Base-by-base conservation (phyloP, 2,797 vertebrate species). In the Pseudotriccus pelzelni region DNA sequence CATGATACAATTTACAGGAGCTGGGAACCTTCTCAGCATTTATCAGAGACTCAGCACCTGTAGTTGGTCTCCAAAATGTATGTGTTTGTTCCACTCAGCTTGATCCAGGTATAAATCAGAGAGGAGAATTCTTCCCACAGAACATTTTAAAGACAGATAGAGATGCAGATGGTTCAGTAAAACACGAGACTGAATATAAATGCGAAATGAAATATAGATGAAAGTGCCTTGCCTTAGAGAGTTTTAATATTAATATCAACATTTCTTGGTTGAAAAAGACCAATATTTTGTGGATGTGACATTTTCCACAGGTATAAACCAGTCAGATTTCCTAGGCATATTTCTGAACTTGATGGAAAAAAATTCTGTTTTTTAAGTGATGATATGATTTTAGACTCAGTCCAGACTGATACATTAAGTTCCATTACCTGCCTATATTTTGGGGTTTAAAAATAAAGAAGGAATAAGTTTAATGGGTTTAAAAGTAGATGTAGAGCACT, bases 121-220 rank as follows among this genome's bases (percentile, higher is more conserved):
- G 63, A 83, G 6, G 53, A 87, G 70, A 81, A 83, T 94, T 93
- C 74, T 87, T 60, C 25, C 53, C 52, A 50, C 34, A 60, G 68
- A 92, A 90, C 66, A 50, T 85, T 93, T 94, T 69, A 85, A 89
- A 81, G 86, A 59, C 63, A 67, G 55, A 86, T 27, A 96, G 86
- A 89, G 72, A 91, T 87, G 74, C 72, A 93, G 66, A 97, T 84
- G 55, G 17, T 91, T 93, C 68, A 58, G 78, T 81, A 84, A 94
- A 97, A 87, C 53, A 95, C 15, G 17, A 93, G 55, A 86, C 47
- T 72, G 89, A 93, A 87, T 95, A 78, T 96, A 94, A 95, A 94
- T 91, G 56, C 34, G 62, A 93, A 90, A 96, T 96, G 46, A 93
- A 97, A 97, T 94, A 95, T 91, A 93, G 84, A 93, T 96, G 86